Evolutionary conservation across 2,113 vertebrate genomes (phyloP).

Genomic region (Gasterosteus aculeatus): DNA sequence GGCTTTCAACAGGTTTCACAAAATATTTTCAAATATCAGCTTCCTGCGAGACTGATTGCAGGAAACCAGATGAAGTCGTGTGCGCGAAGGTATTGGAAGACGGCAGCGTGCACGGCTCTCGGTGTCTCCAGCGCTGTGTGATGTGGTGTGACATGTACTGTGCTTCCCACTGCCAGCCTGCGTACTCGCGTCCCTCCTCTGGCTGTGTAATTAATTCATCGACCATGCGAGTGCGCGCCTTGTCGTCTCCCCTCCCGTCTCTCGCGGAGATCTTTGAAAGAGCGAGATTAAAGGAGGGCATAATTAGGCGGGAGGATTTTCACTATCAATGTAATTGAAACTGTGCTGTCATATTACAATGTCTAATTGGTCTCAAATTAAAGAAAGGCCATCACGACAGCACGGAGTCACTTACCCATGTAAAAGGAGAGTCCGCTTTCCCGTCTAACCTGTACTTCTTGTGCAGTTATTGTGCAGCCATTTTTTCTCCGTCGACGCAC

Average conservation of each 20-base stretch:
- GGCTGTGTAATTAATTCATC: slow-evolving; percentile 78
- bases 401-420: slow-evolving; percentile 61
- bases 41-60: slow-evolving; percentile 5
- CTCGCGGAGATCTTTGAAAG: slow-evolving; percentile 57
- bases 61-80: slow-evolving; percentile 7
- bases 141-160: slow-evolving; percentile 69
- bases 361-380: slow-evolving; percentile 72
- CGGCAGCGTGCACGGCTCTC: slow-evolving; percentile 59
- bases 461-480: slow-evolving; percentile 17
- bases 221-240: slow-evolving; percentile 50
- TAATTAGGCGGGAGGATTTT: slow-evolving; percentile 74
- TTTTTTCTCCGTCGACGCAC: slow-evolving; percentile 5
- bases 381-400: slow-evolving; percentile 52
- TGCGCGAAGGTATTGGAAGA: not conserved
- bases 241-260: slow-evolving; percentile 60
- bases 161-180: slow-evolving; percentile 65
- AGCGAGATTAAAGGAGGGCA: slow-evolving; percentile 58
- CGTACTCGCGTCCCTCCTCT: slow-evolving; percentile 64
- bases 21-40: not conserved
- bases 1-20: not conserved
- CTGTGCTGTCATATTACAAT: slow-evolving; percentile 67
- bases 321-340: slow-evolving; percentile 64
- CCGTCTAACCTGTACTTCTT: slow-evolving; percentile 24
- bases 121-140: slow-evolving; percentile 58
- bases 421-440: slow-evolving; percentile 40